phyloP scores from a whole-genome alignment of 2,113 vertebrate species.

The Nannospalax galili region DNA sequence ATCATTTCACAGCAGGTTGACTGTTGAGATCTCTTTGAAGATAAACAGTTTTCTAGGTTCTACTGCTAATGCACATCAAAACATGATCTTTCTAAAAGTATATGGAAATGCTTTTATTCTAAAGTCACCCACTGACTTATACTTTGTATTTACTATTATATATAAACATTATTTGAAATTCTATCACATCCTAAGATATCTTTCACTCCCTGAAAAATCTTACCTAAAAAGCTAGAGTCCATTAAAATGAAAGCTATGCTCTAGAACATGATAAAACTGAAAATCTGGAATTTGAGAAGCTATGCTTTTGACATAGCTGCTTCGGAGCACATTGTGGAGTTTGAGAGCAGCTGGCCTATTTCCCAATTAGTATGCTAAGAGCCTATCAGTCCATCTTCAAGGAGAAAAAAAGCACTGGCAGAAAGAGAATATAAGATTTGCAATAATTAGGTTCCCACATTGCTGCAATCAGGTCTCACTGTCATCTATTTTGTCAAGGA shows the following conservation, averaged over 20 bases:
- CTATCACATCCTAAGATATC: not conserved
- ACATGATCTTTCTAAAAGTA: not conserved
- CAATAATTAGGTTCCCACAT: not conserved
- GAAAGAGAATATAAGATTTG: not conserved
- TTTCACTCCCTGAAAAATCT: not conserved
- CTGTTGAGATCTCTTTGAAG: not conserved
- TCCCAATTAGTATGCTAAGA: not conserved
- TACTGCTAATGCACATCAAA: not conserved
- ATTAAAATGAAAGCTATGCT: not conserved
- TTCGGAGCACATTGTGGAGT: not conserved
- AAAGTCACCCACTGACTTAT: not conserved
- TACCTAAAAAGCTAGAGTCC: not conserved
- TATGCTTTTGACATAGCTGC: not conserved
- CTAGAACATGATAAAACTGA: not conserved
- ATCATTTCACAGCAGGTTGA: not conserved
- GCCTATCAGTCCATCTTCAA: not conserved
- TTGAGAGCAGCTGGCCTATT: not conserved
- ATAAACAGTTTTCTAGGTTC: not conserved
- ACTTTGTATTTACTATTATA: not conserved
- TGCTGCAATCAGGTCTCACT: not conserved
- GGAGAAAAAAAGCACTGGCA: not conserved
- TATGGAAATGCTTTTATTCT: not conserved
- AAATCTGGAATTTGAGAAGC: slow-evolving; percentile 3
- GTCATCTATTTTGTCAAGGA: not conserved
- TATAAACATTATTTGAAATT: not conserved